Evolutionary conservation across 2,113 vertebrate species (phyloP).

Genomic region (Semnopithecus entellus): DNA sequence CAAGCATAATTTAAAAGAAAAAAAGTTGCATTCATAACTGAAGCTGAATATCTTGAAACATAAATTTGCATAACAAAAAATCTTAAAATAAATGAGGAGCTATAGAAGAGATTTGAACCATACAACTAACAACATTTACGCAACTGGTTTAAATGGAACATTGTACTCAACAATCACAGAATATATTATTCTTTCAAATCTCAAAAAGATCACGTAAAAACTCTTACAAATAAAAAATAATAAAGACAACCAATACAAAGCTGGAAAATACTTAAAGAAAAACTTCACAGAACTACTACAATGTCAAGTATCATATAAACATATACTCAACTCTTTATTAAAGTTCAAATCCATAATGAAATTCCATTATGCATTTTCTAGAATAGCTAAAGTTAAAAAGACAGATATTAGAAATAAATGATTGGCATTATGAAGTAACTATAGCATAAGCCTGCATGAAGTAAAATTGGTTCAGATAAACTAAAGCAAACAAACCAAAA

Average conservation of each 20-base stretch:
- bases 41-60: neutral
- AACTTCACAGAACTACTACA: neutral
- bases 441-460: neutral
- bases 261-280: neutral
- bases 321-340: neutral
- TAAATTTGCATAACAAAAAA: neutral
- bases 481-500: neutral
- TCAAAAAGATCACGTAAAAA: neutral
- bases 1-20: neutral
- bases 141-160: neutral
- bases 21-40: neutral
- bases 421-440: neutral
- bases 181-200: neutral
- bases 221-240: neutral
- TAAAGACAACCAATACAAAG: neutral
- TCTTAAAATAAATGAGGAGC: neutral
- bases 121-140: neutral
- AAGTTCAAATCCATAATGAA: neutral
- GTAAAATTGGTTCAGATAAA: neutral
- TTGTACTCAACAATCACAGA: neutral
- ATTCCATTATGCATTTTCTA: neutral
- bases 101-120: neutral
- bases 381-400: neutral
- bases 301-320: neutral
- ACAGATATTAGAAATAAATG: neutral